These are phyloP conservation scores for Ptilodon capucinus DNA, from an alignment of 2,888 invertebrate species.

Conservation along the genomic window DNA sequence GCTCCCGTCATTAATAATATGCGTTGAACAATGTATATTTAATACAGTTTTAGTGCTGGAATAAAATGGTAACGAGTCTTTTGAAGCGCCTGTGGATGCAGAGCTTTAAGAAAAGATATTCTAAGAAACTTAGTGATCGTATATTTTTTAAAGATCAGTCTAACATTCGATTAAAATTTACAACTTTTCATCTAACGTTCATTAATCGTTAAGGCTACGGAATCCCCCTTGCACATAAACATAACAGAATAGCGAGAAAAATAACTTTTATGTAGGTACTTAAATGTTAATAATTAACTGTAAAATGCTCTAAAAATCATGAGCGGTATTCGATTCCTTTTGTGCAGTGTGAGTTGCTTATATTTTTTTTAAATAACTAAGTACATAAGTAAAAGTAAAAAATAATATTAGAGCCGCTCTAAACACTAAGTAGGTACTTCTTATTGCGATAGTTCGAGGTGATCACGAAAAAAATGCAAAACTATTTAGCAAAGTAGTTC, in stretches of 20 bases:
- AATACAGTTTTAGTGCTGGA: no score
- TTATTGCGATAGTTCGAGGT: no score
- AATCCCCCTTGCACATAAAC: slow-evolving; percentile 27
- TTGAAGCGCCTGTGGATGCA: no score
- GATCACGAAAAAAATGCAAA: no score
- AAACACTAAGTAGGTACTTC: no score
- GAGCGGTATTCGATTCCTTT: slow-evolving; percentile 9
- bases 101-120: slow-evolving; percentile 57
- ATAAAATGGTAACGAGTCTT: no score
- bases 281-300: not conserved
- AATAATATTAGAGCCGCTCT: no score
- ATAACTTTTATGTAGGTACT: not conserved
- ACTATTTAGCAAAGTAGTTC: not conserved
- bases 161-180: slow-evolving; percentile 80
- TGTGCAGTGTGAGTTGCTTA: slow-evolving; percentile 10
- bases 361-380: not conserved
- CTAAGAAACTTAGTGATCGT: slow-evolving; percentile 71
- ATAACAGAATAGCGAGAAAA: not conserved
- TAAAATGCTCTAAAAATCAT: slow-evolving; percentile 1
- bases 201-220: slow-evolving; percentile 64
- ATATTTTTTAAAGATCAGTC: slow-evolving; percentile 80
- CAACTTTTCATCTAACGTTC: slow-evolving; percentile 42
- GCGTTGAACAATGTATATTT: no score
- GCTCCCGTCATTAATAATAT: no score
- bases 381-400: not conserved